phyloP scores from a whole-genome alignment of 1,140 invertebrate species.

The Procambarus clarkii region DNA sequence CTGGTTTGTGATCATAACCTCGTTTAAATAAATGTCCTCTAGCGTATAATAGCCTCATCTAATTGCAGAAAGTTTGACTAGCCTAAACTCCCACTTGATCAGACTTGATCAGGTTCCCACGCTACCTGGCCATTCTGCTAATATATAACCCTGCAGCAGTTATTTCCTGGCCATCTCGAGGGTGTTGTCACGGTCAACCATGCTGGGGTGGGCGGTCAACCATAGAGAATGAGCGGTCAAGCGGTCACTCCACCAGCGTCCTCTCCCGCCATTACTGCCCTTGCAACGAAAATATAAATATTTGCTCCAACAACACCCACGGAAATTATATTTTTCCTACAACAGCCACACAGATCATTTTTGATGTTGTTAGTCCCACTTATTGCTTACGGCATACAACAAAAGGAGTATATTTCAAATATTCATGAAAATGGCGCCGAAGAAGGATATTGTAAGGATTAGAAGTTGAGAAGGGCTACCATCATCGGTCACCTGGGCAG shows the following conservation, averaged over 20 bases:
- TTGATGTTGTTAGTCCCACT: neutral
- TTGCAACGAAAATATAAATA: neutral
- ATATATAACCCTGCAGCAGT: slow-evolving; percentile 25
- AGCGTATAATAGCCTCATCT: neutral
- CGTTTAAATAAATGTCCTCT: no score
- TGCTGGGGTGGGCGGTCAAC: slow-evolving; percentile 41
- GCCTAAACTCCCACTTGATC: neutral
- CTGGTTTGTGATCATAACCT: no score
- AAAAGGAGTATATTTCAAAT: neutral
- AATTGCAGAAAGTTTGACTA: neutral
- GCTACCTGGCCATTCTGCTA: slow-evolving; percentile 20
- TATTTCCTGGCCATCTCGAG: slow-evolving; percentile 49
- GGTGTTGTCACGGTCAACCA: slow-evolving; percentile 48
- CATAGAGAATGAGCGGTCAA: slow-evolving; percentile 30
- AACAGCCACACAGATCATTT: neutral
- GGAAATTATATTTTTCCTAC: neutral
- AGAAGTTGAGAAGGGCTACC: neutral
- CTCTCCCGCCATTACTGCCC: neutral
- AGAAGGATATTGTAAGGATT: neutral
- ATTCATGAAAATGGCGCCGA: neutral
- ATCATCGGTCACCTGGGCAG: neutral
- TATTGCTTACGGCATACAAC: neutral
- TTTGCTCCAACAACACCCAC: neutral
- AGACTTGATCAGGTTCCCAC: slow-evolving; percentile 40
- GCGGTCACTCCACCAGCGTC: slow-evolving; percentile 20